Evolutionary conservation across 2,113 vertebrate genomes (phyloP).

Genomic region (Zosterops hypoxanthus): DNA sequence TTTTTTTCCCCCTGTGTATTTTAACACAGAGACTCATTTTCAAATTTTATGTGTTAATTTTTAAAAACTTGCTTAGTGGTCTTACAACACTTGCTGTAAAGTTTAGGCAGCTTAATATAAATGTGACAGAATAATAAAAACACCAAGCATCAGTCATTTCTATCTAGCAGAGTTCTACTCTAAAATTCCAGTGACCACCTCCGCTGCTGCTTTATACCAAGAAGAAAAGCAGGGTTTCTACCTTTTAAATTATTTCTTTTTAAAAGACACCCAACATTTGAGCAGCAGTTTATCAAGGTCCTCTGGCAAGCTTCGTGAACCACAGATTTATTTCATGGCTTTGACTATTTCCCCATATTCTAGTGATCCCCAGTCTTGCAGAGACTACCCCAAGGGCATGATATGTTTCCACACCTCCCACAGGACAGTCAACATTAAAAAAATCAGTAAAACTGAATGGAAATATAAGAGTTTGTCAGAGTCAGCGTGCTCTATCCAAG

Average conservation of each 20-base stretch:
- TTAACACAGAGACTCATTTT: neutral
- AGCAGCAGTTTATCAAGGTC: neutral
- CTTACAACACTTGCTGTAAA: neutral
- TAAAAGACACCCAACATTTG: neutral
- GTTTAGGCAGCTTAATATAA: neutral
- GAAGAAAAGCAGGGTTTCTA: neutral
- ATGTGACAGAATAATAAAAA: neutral
- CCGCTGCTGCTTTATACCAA: neutral
- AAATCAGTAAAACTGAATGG: neutral
- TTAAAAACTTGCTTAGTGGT: neutral
- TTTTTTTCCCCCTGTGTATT: neutral
- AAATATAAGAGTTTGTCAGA: neutral
- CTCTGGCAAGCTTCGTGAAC: neutral
- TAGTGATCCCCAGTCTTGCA: neutral
- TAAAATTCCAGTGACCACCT: neutral
- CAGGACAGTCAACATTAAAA: neutral
- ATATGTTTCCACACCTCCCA: neutral
- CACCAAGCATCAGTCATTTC: neutral
- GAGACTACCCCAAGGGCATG: neutral
- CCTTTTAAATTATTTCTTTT: neutral
- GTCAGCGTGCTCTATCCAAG: neutral
- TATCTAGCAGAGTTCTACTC: neutral
- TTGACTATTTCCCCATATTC: neutral
- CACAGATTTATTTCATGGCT: neutral
- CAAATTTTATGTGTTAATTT: neutral